A percentile compares a stretch with the other conserved stretches of the same genome.
Evolutionary conservation across 2,797 vertebrate species (phyloP).

Genomic region (Channallabes apus): DNA sequence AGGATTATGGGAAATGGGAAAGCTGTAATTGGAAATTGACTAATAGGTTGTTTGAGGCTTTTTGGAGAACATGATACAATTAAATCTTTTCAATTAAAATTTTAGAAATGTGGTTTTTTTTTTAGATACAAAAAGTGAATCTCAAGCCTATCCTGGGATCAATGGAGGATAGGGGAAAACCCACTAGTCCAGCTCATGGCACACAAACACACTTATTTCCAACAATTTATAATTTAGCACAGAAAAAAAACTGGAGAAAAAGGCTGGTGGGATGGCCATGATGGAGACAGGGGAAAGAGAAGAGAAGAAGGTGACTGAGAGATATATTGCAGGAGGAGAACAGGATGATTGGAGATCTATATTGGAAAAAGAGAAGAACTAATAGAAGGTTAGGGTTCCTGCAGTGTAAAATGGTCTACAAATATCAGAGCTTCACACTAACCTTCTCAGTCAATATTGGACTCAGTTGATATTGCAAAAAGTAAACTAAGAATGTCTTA

Average conservation of each 20-base stretch:
- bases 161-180: not conserved
- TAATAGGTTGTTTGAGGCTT: not conserved
- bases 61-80: not conserved
- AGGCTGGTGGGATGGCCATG: not conserved
- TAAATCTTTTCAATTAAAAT: not conserved
- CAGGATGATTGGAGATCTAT: not conserved
- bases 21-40: not conserved
- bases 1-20: slow-evolving; percentile 6
- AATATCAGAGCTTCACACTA: not conserved
- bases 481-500: not conserved
- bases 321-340: not conserved
- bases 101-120: not conserved
- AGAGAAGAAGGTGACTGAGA: not conserved
- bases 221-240: not conserved
- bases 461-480: not conserved
- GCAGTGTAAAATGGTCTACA: not conserved
- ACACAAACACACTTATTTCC: not conserved
- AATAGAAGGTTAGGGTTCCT: not conserved
- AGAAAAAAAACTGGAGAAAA: not conserved
- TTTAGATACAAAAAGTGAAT: not conserved
- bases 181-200: not conserved
- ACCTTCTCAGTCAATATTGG: not conserved
- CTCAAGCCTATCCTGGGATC: not conserved
- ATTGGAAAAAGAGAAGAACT: not conserved
- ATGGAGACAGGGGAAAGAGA: not conserved